Conservation (phyloP, 2,888 invertebrate species). For the Melinopterus prodromus region DNA sequence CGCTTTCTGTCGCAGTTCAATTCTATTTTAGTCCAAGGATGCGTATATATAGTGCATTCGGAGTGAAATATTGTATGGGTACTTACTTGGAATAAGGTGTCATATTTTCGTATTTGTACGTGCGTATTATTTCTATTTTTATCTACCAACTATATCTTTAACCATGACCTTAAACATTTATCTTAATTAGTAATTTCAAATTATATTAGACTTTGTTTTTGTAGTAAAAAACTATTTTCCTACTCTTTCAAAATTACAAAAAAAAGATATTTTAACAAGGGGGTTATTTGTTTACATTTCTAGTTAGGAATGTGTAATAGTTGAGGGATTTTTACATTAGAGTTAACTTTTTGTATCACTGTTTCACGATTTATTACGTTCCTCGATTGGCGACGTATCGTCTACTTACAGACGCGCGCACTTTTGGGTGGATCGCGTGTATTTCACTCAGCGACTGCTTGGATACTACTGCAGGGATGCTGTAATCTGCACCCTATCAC, state of each 20-base stretch:
- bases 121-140: background rate
- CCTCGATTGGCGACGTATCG: background rate
- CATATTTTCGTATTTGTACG: background rate
- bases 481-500: constrained; percentile 46
- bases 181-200: too few relatives aligned
- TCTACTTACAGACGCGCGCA: background rate
- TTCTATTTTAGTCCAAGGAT: background rate
- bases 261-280: too few relatives aligned
- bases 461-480: constrained; percentile 58
- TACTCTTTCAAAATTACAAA: too few relatives aligned
- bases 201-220: too few relatives aligned
- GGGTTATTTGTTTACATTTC: too few relatives aligned
- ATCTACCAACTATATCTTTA: background rate
- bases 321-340: background rate
- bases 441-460: constrained; percentile 49
- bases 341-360: background rate
- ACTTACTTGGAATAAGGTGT: background rate
- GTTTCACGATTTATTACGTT: background rate
- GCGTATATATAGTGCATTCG: background rate
- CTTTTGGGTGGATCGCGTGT: constrained; percentile 37
- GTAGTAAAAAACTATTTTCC: too few relatives aligned
- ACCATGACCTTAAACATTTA: background rate
- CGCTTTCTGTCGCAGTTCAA: constrained; percentile 4
- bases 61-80: background rate
- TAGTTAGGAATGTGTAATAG: too few relatives aligned